A percentile compares a stretch with the other conserved stretches of the same genome.
phyloP scores from a whole-genome alignment of 2,113 vertebrate species.

The Lycocorax pyrrhopterus region DNA sequence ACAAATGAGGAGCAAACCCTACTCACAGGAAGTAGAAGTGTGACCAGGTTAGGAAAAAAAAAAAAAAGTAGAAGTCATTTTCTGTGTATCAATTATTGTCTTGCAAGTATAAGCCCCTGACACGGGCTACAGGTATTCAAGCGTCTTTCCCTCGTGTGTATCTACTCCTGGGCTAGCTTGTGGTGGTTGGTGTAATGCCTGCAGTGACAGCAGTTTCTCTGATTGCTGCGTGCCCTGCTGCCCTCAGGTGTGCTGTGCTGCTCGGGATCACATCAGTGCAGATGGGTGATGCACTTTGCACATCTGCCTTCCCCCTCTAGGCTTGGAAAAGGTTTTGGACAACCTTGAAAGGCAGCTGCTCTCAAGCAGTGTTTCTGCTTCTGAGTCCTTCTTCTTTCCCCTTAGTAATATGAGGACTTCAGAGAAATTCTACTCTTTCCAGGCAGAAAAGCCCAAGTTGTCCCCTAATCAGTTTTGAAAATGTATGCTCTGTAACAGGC shows the following conservation, averaged over 20 bases:
- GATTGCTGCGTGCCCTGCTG: background rate
- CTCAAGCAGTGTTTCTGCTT: background rate
- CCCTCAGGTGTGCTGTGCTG: background rate
- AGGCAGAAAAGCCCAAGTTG: background rate
- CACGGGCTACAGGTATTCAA: background rate
- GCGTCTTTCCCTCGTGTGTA: background rate
- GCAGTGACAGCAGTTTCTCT: too few species aligned
- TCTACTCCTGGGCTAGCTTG: background rate
- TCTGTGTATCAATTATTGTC: background rate
- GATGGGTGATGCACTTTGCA: background rate
- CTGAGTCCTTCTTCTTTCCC: background rate
- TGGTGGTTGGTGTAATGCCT: rapidly evolving
- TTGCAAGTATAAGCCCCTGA: background rate
- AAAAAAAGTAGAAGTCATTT: background rate
- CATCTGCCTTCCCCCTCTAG: background rate
- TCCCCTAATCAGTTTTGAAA: background rate
- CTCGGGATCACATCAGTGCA: background rate
- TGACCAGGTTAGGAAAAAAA: background rate
- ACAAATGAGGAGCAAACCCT: background rate
- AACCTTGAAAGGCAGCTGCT: background rate
- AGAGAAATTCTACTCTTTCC: background rate
- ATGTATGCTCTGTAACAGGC: background rate
- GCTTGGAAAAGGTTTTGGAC: background rate
- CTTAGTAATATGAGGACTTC: background rate
- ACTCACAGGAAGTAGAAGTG: background rate